Base-by-base conservation (phyloP, 2,888 invertebrate species). In the Latheticus oryzae region DNA sequence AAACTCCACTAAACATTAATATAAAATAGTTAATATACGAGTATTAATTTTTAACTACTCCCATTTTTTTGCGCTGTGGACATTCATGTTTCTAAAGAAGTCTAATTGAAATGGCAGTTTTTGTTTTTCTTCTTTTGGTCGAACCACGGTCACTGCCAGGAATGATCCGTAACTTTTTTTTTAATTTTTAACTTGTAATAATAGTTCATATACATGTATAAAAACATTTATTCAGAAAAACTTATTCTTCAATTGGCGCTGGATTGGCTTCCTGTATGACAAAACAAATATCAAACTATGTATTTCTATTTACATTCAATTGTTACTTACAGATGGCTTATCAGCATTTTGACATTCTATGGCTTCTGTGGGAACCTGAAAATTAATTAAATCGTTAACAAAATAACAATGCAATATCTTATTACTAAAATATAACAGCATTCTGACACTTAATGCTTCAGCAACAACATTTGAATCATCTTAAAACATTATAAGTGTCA, bases 61-160 rank as follows among this genome's bases (percentile, higher is more conserved):
- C 45, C 23, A 50, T 59, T 62, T 64, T n/a, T 62, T 68, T 68
- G 66, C 65, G 67, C 67, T 64, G 60, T 65, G 66, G 68, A 70
- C 68, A 67, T 62, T 51, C 62, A 60, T 66, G 61, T 38, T 60
- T 59, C 60, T 65, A 62, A 52, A 66, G 63, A 64, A 64, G 55
- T 64, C 60, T 64, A 68, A 70, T 70, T 70, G 69, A 68, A 68
- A 71, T 75, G 76, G 77, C 77, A 77, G 76, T 77, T 73, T n/a
- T 69, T 58, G 65, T 63, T 72, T 67, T 68, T 66, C 63, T 66
- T 60, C 63, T 65, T 68, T 74, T 77, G 76, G 75, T 76, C 76
- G 70, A 70, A 73, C 64, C 64, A 67, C 66, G 68, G 67, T 69
- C 70, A 73, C 76, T 77, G 76, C 76, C 76, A 66, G 73, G 75